Base-by-base conservation (phyloP, 2,888 invertebrate genomes). In the Seira ritae region DNA sequence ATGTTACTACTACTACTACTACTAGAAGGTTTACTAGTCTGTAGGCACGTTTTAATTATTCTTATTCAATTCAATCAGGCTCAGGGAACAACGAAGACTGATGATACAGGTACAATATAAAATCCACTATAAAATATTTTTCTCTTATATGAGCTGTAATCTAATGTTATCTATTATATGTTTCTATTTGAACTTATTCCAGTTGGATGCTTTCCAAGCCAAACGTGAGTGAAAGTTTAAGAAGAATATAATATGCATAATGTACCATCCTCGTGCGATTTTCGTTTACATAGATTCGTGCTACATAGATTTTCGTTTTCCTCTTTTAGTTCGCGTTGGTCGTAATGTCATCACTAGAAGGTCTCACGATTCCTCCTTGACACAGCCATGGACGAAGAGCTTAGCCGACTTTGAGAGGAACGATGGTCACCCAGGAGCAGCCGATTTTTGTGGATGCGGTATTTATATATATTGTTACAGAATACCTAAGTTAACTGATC, bases 381-480 rank as follows among this genome's bases (percentile, higher is more conserved):
- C 81, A 0, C 55, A 74, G 19, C 84, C 84, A 0, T 84, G 77
- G 77, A 55, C 77, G 1, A 72, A 70, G 31, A 70, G 46, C 24
- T 66, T 78, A 15, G 17, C 23, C 1, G 73, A 78, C 0, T 42
- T 19, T 20, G 20, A 65, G 15, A 60, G 42, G 0, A 72, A 67
- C 12, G 74, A 67, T 19, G 80, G 73, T 24, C 31, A 50, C 4
- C 72, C 74, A 12, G 73, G 74, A 12, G 62, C 78, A 23, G 69
- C 80, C 0, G 74, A 86, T 20, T 69, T 74, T 8, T 75, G 80
- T 66, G 80, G 70, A 91, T 1, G n/a, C n/a, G n/a, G n/a, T n/a
- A n/a, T n/a, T n/a, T n/a, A n/a, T n/a, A n/a, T n/a, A n/a, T 96
- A 96, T n/a, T n/a, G n/a, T n/a, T n/a, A n/a, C n/a, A n/a, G n/a